A percentile compares a stretch with the other conserved stretches of the same genome.
Evolutionary conservation across 2,888 invertebrate genomes (phyloP).

Genomic region (Atethmia centrago): DNA sequence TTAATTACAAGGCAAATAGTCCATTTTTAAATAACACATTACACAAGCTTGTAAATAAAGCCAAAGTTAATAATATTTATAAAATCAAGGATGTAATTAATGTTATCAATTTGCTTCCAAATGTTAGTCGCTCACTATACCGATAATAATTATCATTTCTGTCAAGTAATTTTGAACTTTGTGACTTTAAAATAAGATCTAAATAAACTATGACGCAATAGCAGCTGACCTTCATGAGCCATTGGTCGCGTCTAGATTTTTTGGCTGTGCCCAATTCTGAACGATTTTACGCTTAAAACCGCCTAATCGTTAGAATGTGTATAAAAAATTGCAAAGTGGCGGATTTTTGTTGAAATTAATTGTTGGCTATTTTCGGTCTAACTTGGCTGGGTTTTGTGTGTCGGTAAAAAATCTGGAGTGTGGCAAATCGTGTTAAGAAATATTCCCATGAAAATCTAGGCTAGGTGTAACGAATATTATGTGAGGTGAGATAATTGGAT

Average conservation of each 20-base stretch:
- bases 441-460: conserved; percentile 23
- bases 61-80: conserved; percentile 25
- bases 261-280: conserved; percentile 41
- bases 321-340: conserved; percentile 38
- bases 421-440: conserved; percentile 14
- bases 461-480: conserved; percentile 26
- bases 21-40: conserved; percentile 18
- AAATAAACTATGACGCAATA: conserved; percentile 37
- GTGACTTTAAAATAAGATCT: conserved; percentile 6
- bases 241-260: conserved; percentile 59
- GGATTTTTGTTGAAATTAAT: conserved; percentile 12
- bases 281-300: conserved; percentile 48
- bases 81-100: conserved; percentile 57
- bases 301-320: conserved; percentile 30
- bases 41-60: conserved; percentile 21
- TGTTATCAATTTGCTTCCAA: conserved; percentile 42
- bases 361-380: conserved; percentile 8
- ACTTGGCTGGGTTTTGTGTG: conserved; percentile 2
- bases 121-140: conserved; percentile 32
- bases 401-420: conserved; percentile 37
- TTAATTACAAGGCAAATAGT: conserved; percentile 7
- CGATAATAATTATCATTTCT: conserved; percentile 16
- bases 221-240: conserved; percentile 45
- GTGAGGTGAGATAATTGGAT: background rate
- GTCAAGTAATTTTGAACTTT: conserved; percentile 34